Evolutionary conservation across 2,888 invertebrate species (phyloP).

Genomic region (Phrixothrix hirtus): DNA sequence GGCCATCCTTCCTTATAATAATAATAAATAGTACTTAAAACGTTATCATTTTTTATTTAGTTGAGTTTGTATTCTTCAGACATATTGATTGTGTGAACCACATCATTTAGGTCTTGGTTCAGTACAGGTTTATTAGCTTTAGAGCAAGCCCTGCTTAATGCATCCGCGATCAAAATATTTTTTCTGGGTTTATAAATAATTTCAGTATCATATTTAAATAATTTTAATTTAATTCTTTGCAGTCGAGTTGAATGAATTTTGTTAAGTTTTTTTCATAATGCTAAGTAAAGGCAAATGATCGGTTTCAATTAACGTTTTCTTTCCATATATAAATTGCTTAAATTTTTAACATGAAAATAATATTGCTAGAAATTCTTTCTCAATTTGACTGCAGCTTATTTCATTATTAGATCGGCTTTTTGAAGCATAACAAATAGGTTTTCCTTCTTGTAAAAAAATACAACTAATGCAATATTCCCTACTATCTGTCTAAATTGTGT

Average conservation of each 20-base stretch:
- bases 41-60: too few relatives aligned
- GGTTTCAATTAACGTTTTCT: conserved; percentile 2
- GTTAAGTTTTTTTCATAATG: conserved; percentile 4
- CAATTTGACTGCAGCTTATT: conserved; percentile 10
- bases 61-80: too few relatives aligned
- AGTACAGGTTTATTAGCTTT: not conserved
- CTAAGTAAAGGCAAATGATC: conserved; percentile 14
- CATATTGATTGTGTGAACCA: not conserved
- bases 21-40: too few relatives aligned
- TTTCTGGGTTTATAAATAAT: conserved; percentile 11
- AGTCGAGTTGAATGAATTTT: not conserved
- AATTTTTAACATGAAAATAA: conserved; percentile 11
- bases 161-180: conserved; percentile 10
- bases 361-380: conserved; percentile 16
- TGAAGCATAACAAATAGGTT: conserved; percentile 13
- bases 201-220: not conserved
- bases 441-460: not conserved
- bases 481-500: conserved; percentile 1
- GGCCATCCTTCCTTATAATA: too few relatives aligned
- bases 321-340: conserved; percentile 14
- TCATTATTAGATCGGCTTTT: conserved; percentile 5
- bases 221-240: conserved; percentile 8
- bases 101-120: not conserved
- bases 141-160: not conserved
- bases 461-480: not conserved